Percentiles rank a stretch among this genome's conserved stretches.
Conservation (phyloP, 2,797 vertebrate genomes). For the Rhinogobio ventralis region DNA sequence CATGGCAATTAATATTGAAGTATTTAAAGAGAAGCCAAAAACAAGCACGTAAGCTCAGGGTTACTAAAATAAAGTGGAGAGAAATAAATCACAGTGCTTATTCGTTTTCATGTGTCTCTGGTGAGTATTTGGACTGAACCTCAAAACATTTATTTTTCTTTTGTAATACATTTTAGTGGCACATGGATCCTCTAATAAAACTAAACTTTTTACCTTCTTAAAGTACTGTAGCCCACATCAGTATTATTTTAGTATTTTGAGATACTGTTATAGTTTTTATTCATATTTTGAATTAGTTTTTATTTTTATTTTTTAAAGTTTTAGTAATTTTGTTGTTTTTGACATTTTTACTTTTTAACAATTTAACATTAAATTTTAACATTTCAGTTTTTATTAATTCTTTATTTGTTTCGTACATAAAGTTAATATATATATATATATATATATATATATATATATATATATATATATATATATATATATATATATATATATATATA, state of each 20-base stretch:
- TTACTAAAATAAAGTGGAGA: slow-evolving; percentile 6
- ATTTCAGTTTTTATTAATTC: too few relatives aligned
- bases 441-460: too few relatives aligned
- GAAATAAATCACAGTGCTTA: slow-evolving; percentile 33
- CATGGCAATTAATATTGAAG: slow-evolving; percentile 33
- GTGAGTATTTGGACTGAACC: slow-evolving; percentile 1
- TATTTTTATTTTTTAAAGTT: background rate
- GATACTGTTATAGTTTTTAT: background rate
- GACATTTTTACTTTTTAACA: too few relatives aligned
- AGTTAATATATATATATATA: too few relatives aligned
- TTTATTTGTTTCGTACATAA: background rate
- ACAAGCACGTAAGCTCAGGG: slow-evolving; percentile 37
- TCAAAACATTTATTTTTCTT: background rate
- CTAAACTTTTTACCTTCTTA: background rate
- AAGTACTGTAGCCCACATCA: background rate
- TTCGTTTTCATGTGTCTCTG: slow-evolving; percentile 42
- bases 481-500: too few relatives aligned
- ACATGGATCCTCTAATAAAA: background rate
- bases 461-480: too few relatives aligned
- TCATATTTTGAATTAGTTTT: background rate
- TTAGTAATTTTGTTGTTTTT: background rate
- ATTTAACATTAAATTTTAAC: too few relatives aligned
- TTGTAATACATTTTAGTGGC: background rate
- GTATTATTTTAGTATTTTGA: background rate
- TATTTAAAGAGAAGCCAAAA: slow-evolving; percentile 50